These are phyloP conservation scores for Protonemura montana DNA, from an alignment of 2,888 invertebrate species.

Conservation along the genomic window DNA sequence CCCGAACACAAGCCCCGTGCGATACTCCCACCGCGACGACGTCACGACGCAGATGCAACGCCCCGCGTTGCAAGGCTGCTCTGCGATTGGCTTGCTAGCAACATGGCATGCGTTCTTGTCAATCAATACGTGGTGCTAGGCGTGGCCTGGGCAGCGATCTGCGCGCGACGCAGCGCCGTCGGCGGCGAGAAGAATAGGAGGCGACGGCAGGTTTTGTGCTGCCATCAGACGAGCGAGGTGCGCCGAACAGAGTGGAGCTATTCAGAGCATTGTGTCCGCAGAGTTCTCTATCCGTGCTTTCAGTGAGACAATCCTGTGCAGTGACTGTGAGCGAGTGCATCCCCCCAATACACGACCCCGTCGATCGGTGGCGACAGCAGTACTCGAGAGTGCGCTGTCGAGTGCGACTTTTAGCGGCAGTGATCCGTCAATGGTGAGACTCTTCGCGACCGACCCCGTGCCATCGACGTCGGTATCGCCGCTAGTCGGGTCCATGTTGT, in stretches of 20 bases:
- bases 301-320: neutral
- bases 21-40: constrained; percentile 49
- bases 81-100: constrained; percentile 52
- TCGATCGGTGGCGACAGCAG: neutral
- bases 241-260: constrained; percentile 48
- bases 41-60: constrained; percentile 50
- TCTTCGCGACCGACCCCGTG: neutral
- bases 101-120: constrained; percentile 55
- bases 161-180: constrained; percentile 42
- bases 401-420: neutral
- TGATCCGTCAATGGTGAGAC: neutral
- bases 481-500: neutral
- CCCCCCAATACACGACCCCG: neutral
- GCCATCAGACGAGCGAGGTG: constrained; percentile 48
- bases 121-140: constrained; percentile 52
- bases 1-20: neutral
- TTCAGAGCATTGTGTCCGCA: constrained; percentile 43
- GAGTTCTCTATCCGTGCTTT: constrained; percentile 14
- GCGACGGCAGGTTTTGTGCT: constrained; percentile 46
- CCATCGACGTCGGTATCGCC: neutral
- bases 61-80: constrained; percentile 23
- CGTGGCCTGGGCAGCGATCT: constrained; percentile 35
- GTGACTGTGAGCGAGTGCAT: constrained; percentile 19
- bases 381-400: neutral
- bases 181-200: constrained; percentile 51